Evolutionary conservation across 2,113 vertebrate species (phyloP), one percentile per base, ranked within the genome.

Genomic region (Notiomystis cincta): DNA sequence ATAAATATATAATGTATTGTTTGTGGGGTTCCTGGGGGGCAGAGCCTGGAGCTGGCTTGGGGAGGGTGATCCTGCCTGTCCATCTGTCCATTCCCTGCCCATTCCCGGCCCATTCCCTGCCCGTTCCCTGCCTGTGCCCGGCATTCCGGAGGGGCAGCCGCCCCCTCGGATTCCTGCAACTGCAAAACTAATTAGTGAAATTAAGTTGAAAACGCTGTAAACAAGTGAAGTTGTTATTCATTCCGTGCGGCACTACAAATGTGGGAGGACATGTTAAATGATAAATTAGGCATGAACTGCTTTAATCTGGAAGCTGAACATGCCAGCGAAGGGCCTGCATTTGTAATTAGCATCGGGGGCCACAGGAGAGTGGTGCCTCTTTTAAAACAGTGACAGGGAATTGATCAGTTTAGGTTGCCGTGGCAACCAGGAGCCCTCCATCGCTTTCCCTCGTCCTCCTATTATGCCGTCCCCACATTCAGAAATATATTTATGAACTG

Each of bases 321-420:
- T 97, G 97, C 96, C 95, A 97, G 96, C 73, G 90, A 97, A 97
- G 77, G 96, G 96, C 97, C 98, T 98, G 98, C 92, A 94, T 98
- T 97, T 95, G 97, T 98, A 98, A 98, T 98, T 98, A 98, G 98
- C 93, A 96, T 98, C 96, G 97, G 98, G 71, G 95, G 98, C 97
- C 97, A 97, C 96, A 97, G 97, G 97, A 98, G 97, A 98, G 96
- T 91, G 96, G 95, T 95, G 96, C 94, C 95, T 98, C 96, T 97
- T 98, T 98, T 97, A 97, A 97, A 98, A 98, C 94, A 97, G 96
- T 98, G 98, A 98, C 98, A 98, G 98, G 97, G 98, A 98, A 99
- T 98, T 98, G 98, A 98, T 98, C 98, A 98, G 97, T 98, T 98
- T 98, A 96, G 93, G 98, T 98, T 98, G 97, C 97, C 88, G 80